Evolutionary conservation across 2,888 invertebrate species (phyloP), one percentile per base, ranked within the genome.

Genomic region (Polydrusus cervinus): DNA sequence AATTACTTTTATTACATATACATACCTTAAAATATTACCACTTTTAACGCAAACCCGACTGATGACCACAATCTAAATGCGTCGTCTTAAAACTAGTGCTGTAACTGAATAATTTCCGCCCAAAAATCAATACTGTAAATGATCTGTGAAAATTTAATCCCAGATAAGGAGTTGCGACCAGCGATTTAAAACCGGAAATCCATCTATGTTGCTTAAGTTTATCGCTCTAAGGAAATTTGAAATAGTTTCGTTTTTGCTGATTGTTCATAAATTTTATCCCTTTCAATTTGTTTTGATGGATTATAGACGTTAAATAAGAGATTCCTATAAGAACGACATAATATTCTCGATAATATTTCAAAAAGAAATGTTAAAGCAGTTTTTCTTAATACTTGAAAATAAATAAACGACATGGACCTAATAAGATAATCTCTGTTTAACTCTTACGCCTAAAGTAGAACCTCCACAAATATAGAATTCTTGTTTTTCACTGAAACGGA

Each of bases 101-200:
- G 38, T 60, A 60, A 60, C 57, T 10, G 57, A 60, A 60, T 60
- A 60, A 60, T 60, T 60, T 60, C 57, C 57, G 57, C 38, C 18
- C 25, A 25, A 66, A 60, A 74, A 74, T 74, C 71, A 65, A 71
- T 73, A 72, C 70, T 72, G 75, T 55, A 73, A 77, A 71, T 67
- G 68, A 64, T 78, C 53, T 43, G 67, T 65, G 55, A 67, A 68
- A 72, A 73, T 73, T 75, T 73, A 73, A 73, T 68, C 65, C 73
- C 11, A 75, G 73, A 73, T 75, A 73, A 75, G 57, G 65, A 76
- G 71, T 77, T 74, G 47, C 34, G 67, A 60, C 55, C 71, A 6
- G 53, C 64, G 40, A 71, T 64, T 62, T 53, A 64, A 71, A 71
- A 62, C 45, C 64, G 30, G 11, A 53, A 64, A 64, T 18, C 18